Percentiles rank a stretch among this genome's conserved stretches.
These are phyloP conservation scores for Cynaeus angustus DNA, from an alignment of 2,888 invertebrate genomes.

Conservation along the genomic window DNA sequence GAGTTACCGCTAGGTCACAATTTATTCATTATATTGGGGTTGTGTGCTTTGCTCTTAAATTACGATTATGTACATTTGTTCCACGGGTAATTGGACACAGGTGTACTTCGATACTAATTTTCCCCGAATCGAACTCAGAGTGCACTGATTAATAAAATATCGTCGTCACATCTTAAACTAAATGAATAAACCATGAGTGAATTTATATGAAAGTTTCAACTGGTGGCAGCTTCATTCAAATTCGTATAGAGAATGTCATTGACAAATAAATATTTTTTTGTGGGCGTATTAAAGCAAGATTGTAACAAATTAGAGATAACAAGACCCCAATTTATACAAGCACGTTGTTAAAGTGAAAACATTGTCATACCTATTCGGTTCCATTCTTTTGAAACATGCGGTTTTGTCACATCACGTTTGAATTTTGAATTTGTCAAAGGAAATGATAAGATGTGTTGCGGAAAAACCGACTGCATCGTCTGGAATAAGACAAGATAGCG, in stretches of 20 bases:
- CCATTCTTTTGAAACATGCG: conserved; percentile 11
- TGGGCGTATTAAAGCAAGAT: conserved; percentile 22
- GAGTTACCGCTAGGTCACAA: conserved; percentile 8
- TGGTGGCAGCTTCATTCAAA: background rate
- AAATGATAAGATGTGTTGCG: conserved; percentile 48
- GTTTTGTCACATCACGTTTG: conserved; percentile 23
- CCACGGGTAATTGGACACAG: conserved; percentile 19
- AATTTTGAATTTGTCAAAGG: conserved; percentile 37
- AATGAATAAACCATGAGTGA: conserved; percentile 1
- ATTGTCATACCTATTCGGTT: conserved; percentile 44
- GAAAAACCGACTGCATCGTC: conserved; percentile 47
- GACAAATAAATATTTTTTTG: conserved; percentile 9
- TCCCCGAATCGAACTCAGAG: too few species aligned
- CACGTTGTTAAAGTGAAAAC: conserved; percentile 12
- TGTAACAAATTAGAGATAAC: conserved; percentile 32
- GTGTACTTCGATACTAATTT: conserved; percentile 13
- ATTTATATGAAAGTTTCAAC: background rate
- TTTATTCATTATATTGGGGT: conserved; percentile 36
- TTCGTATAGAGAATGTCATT: background rate
- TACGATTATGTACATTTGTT: conserved; percentile 22
- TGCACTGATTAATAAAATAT: background rate
- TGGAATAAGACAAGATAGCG: conserved; percentile 45
- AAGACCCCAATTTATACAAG: conserved; percentile 20
- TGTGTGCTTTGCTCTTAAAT: conserved; percentile 14
- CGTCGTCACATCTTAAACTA: background rate